Evolutionary conservation across 2,888 invertebrate species (phyloP).

Genomic region (Nebria brevicollis): DNA sequence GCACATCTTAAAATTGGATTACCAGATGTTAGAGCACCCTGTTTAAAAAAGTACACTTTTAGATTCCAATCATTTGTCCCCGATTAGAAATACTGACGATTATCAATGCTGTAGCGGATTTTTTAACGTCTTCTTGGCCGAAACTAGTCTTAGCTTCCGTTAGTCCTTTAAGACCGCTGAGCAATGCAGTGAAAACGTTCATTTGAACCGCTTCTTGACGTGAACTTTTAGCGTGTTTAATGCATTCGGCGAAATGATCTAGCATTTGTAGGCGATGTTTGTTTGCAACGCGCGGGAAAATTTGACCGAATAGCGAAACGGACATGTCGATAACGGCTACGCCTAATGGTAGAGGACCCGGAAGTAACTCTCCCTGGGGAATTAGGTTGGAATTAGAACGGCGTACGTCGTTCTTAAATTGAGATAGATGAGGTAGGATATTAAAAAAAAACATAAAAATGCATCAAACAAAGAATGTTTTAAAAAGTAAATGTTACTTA

Average conservation of each 20-base stretch:
- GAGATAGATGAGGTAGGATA: too few relatives aligned
- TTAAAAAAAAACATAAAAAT: conserved; percentile 17
- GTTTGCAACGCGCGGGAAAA: conserved; percentile 93
- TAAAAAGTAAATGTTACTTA: conserved; percentile 56
- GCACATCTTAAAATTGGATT: conserved; percentile 89
- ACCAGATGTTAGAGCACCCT: conserved; percentile 78
- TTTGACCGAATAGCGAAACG: conserved; percentile 89
- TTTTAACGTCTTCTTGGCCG: conserved; percentile 91
- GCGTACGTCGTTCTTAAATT: background rate
- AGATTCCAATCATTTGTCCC: background rate
- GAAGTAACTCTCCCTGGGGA: conserved; percentile 68
- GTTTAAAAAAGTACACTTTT: conserved; percentile 45
- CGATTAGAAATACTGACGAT: conserved; percentile 66
- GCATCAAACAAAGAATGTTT: conserved; percentile 2
- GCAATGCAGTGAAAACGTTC: conserved; percentile 93
- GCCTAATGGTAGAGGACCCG: conserved; percentile 89
- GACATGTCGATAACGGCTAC: conserved; percentile 97
- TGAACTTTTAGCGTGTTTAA: conserved; percentile 90
- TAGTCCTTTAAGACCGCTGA: conserved; percentile 88
- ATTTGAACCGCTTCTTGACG: conserved; percentile 95
- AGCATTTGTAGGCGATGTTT: conserved; percentile 98
- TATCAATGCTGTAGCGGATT: conserved; percentile 82
- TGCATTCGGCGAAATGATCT: conserved; percentile 95
- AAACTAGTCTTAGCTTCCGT: conserved; percentile 87
- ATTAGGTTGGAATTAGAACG: background rate